phyloP scores from a whole-genome alignment of 37 sponge, comb jelly and placozoan species.

The Ephydatia muelleri region DNA sequence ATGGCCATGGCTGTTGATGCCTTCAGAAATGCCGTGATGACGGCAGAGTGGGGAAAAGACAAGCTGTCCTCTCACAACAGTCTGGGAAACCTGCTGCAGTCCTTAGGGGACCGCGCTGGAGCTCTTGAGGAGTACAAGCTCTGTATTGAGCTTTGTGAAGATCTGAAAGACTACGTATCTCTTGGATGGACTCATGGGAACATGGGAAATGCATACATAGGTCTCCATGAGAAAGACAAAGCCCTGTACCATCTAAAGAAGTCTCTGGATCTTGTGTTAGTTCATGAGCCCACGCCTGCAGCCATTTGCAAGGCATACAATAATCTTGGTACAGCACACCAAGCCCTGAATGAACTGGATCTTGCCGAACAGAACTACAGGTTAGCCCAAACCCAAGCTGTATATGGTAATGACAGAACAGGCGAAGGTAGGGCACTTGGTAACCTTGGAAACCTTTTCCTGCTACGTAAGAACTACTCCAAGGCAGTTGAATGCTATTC shows the following conservation, averaged over 20 bases:
- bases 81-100: conserved; percentile 76
- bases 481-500: conserved; percentile 56
- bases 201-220: conserved; percentile 74
- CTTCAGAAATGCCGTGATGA: conserved; percentile 22
- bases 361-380: conserved; percentile 67
- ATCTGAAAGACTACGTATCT: conserved; percentile 41
- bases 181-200: conserved; percentile 80
- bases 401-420: conserved; percentile 59
- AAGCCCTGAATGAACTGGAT: conserved; percentile 48
- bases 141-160: conserved; percentile 33
- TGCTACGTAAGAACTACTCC: conserved; percentile 40
- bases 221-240: conserved; percentile 48
- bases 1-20: conserved; percentile 26
- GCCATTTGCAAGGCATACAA: conserved; percentile 63
- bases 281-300: conserved; percentile 46
- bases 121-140: conserved; percentile 53
- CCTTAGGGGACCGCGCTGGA: conserved; percentile 37
- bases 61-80: conserved; percentile 28
- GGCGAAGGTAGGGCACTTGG: conserved; percentile 75
- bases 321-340: conserved; percentile 76
- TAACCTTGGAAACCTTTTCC: conserved; percentile 74
- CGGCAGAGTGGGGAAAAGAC: conserved; percentile 36
- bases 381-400: conserved; percentile 55
- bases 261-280: conserved; percentile 50
- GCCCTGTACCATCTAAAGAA: conserved; percentile 56